Evolutionary conservation across 2,797 vertebrate genomes (phyloP).

Genomic region (Lithobates pipiens): DNA sequence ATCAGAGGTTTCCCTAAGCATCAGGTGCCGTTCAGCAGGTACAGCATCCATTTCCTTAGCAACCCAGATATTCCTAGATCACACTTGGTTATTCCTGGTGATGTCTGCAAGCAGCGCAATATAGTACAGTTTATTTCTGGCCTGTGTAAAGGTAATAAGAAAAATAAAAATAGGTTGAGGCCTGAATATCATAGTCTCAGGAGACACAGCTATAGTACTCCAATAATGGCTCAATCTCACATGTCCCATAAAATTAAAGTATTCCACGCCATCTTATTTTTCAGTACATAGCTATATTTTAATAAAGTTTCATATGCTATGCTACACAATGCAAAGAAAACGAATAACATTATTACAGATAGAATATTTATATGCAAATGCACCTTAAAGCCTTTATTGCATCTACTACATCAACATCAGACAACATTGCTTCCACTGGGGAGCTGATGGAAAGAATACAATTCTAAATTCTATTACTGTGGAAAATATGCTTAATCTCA

Average conservation of each 20-base stretch:
- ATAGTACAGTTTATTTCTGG: background rate
- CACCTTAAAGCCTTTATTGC: background rate
- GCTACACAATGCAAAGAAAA: background rate
- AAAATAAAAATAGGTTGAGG: background rate
- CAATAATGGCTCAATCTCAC: constrained; percentile 10
- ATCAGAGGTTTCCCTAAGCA: too few species aligned
- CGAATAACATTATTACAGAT: background rate
- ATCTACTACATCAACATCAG: constrained; percentile 10
- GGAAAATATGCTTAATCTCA: background rate
- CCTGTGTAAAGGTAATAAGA: background rate
- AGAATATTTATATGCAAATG: constrained; percentile 6
- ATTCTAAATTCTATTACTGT: background rate
- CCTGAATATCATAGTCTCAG: background rate
- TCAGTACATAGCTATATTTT: constrained; percentile 2
- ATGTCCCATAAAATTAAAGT: background rate
- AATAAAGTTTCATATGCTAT: constrained; percentile 8
- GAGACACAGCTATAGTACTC: background rate
- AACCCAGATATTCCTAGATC: too few species aligned
- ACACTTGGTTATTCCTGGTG: background rate
- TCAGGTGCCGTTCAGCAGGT: too few species aligned
- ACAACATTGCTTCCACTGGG: background rate
- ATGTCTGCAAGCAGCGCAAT: background rate
- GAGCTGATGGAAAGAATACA: background rate
- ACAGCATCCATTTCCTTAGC: too few species aligned
- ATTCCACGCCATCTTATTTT: background rate